Evolutionary conservation across 1,140 invertebrate genomes (phyloP).

Genomic region (Drosophila takahashii): DNA sequence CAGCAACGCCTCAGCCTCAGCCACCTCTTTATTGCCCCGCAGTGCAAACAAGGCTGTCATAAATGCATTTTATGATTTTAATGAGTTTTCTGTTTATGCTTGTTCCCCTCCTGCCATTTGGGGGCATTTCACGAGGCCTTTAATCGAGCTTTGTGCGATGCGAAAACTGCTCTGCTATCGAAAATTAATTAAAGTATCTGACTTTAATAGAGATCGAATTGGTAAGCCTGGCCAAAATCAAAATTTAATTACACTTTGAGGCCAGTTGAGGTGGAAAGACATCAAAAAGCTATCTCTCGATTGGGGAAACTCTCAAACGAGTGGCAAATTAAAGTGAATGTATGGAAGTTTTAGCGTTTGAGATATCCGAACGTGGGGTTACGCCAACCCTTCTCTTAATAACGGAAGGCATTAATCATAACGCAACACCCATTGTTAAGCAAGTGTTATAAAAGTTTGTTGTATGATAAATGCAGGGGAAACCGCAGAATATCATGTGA

Average conservation of each 20-base stretch:
- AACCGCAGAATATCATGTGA: constrained; percentile 82
- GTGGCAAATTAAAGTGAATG: constrained; percentile 11
- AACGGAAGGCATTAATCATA: constrained; percentile 50
- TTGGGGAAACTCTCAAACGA: not conserved
- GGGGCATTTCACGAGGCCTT: constrained; percentile 30
- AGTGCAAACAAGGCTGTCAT: constrained; percentile 77
- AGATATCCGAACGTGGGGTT: not conserved
- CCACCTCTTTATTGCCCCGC: constrained; percentile 65
- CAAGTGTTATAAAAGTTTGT: constrained; percentile 79
- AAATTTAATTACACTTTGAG: constrained; percentile 43
- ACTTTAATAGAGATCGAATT: constrained; percentile 37
- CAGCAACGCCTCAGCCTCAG: constrained; percentile 56
- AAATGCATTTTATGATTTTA: constrained; percentile 83
- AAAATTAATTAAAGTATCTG: constrained; percentile 40
- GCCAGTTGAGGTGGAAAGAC: constrained; percentile 6
- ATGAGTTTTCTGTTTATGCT: constrained; percentile 82
- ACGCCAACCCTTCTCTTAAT: not conserved
- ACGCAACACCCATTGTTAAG: constrained; percentile 46
- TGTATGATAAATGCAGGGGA: constrained; percentile 71
- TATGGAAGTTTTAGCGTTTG: not conserved
- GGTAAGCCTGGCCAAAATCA: not conserved
- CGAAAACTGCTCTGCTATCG: constrained; percentile 28
- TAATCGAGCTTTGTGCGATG: constrained; percentile 2
- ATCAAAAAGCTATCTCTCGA: constrained; percentile 12
- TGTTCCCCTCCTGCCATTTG: not conserved